Percentiles rank a stretch among this genome's conserved stretches.
Conservation (phyloP, 2,888 invertebrate species). For the Cistogaster globosa region DNA sequence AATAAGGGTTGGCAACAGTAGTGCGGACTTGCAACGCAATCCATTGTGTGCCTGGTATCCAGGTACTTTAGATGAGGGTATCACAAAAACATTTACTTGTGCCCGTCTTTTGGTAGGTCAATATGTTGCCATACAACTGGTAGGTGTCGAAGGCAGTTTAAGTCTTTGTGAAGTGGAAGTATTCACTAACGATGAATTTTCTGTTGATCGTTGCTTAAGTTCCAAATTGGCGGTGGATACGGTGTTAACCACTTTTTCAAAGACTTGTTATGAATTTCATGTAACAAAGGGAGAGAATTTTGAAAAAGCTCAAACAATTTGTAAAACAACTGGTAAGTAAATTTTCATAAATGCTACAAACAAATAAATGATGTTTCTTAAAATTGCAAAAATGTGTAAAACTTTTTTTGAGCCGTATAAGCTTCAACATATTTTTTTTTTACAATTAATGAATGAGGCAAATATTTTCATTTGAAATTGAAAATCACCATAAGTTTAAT, state of each 20-base stretch:
- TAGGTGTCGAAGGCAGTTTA: conserved; percentile 94
- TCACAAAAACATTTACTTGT: conserved; percentile 94
- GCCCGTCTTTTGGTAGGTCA: conserved; percentile 93
- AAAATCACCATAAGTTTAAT: no score
- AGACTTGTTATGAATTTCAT: conserved; percentile 95
- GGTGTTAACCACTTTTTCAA: conserved; percentile 91
- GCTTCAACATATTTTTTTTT: no score
- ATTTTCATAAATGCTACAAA: background rate
- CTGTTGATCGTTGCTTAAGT: conserved; percentile 91
- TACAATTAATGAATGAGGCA: no score
- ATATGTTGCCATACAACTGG: conserved; percentile 93
- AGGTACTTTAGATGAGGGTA: conserved; percentile 95
- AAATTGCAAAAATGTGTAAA: no score
- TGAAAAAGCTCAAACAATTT: conserved; percentile 90
- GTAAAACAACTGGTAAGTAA: conserved; percentile 87
- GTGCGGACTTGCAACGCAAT: conserved; percentile 92
- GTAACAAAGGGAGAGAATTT: conserved; percentile 92
- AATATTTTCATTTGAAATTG: no score
- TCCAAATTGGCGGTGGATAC: conserved; percentile 90
- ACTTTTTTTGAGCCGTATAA: no score
- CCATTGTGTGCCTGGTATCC: conserved; percentile 97
- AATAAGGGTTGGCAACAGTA: conserved; percentile 95
- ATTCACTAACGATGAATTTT: conserved; percentile 95
- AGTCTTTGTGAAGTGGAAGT: conserved; percentile 96
- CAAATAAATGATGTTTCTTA: background rate